Percentiles rank a stretch among this genome's conserved stretches.
phyloP scores from a whole-genome alignment of 2,113 vertebrate species.

The Typhlomys cinereus region DNA sequence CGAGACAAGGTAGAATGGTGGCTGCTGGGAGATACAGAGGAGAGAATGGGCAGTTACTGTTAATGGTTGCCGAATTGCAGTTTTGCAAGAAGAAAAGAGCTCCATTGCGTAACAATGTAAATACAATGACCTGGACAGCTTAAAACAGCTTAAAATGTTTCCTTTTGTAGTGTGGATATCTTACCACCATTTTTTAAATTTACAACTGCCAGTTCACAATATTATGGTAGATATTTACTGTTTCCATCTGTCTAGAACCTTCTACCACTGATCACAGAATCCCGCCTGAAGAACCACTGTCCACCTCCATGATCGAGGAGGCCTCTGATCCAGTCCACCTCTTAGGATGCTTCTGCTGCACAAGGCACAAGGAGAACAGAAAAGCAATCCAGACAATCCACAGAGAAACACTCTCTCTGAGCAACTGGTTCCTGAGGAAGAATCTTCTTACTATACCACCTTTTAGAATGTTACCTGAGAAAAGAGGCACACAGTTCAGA shows the following conservation, averaged over 20 bases:
- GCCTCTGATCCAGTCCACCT: background rate
- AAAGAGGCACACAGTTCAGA: background rate
- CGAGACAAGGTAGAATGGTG: background rate
- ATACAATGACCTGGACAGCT: background rate
- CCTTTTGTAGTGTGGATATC: background rate
- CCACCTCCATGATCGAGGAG: background rate
- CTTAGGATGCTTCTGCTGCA: background rate
- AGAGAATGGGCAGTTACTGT: background rate
- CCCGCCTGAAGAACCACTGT: background rate
- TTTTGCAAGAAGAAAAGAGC: slow-evolving; percentile 5
- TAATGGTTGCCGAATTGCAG: background rate
- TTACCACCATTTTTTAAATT: background rate
- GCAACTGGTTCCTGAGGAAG: background rate
- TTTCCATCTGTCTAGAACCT: background rate
- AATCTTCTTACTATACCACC: background rate
- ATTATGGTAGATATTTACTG: background rate
- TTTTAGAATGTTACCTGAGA: background rate
- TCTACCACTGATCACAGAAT: background rate
- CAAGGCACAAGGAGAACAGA: background rate
- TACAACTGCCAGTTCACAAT: background rate
- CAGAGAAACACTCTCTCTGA: background rate
- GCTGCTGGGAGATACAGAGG: background rate
- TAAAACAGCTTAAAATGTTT: background rate
- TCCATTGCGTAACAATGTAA: background rate
- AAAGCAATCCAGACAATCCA: background rate